Percentiles rank a stretch among this genome's conserved stretches.
These are phyloP conservation scores for Cremastinae sp. DNA, from an alignment of 2,888 invertebrate species.

Conservation along the genomic window DNA sequence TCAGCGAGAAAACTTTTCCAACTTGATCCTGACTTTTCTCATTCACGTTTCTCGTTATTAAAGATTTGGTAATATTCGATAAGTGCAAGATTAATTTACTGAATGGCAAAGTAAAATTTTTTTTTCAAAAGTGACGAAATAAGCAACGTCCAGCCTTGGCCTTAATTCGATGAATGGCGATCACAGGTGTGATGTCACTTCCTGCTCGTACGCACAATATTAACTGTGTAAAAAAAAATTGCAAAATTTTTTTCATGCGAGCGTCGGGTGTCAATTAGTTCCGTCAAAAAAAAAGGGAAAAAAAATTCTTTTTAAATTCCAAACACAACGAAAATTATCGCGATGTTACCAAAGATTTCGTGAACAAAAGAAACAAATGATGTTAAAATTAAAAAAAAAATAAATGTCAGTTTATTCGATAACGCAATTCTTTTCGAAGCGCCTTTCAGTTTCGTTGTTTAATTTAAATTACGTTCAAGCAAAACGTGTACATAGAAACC, in stretches of 20 bases:
- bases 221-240: conserved; percentile 16
- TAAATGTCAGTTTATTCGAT: not conserved
- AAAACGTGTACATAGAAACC: not conserved
- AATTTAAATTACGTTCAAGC: not conserved
- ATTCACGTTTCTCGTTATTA: no score
- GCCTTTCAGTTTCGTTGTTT: no score
- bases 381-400: conserved; percentile 17
- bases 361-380: conserved; percentile 39
- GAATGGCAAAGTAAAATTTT: no score
- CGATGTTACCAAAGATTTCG: conserved; percentile 26
- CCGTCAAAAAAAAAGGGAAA: conserved; percentile 50
- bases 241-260: conserved; percentile 26
- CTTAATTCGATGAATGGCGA: conserved; percentile 52
- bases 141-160: conserved; percentile 47
- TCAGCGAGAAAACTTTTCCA: not conserved
- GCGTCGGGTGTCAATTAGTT: conserved; percentile 55
- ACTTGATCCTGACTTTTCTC: no score
- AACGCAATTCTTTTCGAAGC: no score
- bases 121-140: conserved; percentile 15
- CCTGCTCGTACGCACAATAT: conserved; percentile 29
- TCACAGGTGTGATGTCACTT: conserved; percentile 54
- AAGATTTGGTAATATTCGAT: no score
- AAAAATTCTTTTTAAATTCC: conserved; percentile 28
- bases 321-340: conserved; percentile 12
- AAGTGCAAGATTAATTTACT: no score